Base-by-base conservation (phyloP, 2,797 vertebrate genomes). In the Danio aesculapii region DNA sequence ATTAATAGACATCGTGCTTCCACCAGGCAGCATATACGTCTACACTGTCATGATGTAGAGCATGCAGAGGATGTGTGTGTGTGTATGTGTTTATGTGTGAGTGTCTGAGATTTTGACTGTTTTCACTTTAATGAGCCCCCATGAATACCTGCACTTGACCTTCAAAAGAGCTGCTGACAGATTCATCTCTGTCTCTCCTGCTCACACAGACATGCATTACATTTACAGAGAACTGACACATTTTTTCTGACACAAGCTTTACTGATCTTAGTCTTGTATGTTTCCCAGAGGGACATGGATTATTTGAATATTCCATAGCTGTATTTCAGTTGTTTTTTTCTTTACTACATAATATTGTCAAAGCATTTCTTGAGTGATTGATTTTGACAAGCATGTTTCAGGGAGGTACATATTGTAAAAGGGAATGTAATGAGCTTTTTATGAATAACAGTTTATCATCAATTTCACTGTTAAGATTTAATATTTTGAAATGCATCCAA, bases 111-210 rank as follows among this genome's bases (percentile, higher is more conserved):
- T 63, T 76, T 59, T 43, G 44, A 63, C 63, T 39, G 17, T 70
- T 62, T 82, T 79, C 14, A 59, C 58, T 76, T 79, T 85, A 79
- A 82, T 80, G 68, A 85, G 70, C 53, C 41, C 44, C 58, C 13
- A 39, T 62, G 62, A 70, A 74, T 75, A 41, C 70, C 17, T 80
- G 66, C 53, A 57, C 47, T 47, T 73, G 44, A 68, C 78, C 73
- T 81, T 77, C 52, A 67, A 73, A 41, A 59, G 46, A 61, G 68
- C 69, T 81, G 49, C 63, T 77, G 68, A 81, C 57, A 58, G 79
- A 77, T 74, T 64, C 46, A 74, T 74, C 58, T 59, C 63, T 16
- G 21, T 39, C 17, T 64, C 44, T 59, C 57, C 30, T 77, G 71
- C 57, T 47, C 44, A 74, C 70, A 68, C 19, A 57, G 14, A 61